phyloP scores from a whole-genome alignment of 1,140 invertebrate species.

The Hylyphantes graminicola region DNA sequence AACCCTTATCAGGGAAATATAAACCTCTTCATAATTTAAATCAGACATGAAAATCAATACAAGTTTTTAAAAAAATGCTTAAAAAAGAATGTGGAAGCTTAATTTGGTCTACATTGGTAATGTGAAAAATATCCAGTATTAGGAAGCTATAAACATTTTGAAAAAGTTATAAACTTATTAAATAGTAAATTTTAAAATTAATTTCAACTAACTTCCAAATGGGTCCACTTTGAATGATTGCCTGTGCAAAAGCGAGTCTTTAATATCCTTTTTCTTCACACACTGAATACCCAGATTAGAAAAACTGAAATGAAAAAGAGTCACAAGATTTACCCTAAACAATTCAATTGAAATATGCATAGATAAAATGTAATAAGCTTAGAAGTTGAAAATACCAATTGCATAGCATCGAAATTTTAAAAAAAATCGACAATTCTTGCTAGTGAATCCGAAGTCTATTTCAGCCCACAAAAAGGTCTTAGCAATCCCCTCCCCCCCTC shows the following conservation, averaged over 20 bases:
- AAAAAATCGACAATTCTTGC: neutral
- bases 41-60: no score
- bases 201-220: slow-evolving; percentile 81
- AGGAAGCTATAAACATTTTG: neutral
- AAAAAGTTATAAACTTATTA: neutral
- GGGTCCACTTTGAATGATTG: slow-evolving; percentile 92
- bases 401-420: slow-evolving; percentile 2
- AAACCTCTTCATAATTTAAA: no score
- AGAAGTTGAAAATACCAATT: no score
- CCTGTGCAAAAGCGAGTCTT: slow-evolving; percentile 81
- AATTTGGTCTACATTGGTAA: no score
- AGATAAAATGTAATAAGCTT: neutral
- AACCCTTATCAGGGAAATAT: no score
- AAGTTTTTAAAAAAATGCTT: no score
- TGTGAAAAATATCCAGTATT: no score
- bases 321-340: no score
- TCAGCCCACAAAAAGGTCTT: no score
- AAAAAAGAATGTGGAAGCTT: no score
- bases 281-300: slow-evolving; percentile 96
- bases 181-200: neutral
- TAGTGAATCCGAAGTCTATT: no score
- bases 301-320: slow-evolving; percentile 71
- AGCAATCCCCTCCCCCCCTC: no score
- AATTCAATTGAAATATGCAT: neutral
- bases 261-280: slow-evolving; percentile 94